Conservation (phyloP, 2,888 invertebrate species). For the Cephus pygmeus region DNA sequence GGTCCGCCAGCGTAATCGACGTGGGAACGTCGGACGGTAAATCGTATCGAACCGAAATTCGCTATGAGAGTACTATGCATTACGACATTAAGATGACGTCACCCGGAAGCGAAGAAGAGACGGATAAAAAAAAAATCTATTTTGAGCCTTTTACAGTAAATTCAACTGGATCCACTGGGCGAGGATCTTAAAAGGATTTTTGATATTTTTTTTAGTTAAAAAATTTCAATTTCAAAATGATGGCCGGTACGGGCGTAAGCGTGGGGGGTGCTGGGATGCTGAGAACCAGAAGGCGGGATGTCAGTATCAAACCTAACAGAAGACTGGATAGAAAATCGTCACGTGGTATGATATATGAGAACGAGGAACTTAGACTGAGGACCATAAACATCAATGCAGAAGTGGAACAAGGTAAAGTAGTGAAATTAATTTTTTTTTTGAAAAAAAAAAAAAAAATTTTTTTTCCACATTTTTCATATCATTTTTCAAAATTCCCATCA, state of each 20-base stretch:
- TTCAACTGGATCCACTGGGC: not conserved
- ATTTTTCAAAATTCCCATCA: not conserved
- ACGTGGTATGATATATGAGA: conserved; percentile 93
- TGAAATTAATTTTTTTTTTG: not conserved
- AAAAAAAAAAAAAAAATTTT: not conserved
- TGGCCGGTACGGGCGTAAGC: conserved; percentile 50
- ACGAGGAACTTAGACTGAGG: conserved; percentile 88
- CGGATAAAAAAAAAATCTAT: not conserved
- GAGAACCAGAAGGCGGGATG: conserved; percentile 86
- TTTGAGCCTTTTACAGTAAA: not conserved
- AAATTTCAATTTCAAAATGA: conserved; percentile 42
- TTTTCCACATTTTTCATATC: not conserved
- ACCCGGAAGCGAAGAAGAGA: not conserved
- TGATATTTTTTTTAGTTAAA: not conserved
- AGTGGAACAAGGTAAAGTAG: conserved; percentile 83
- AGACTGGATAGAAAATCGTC: conserved; percentile 92
- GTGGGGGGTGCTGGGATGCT: conserved; percentile 73
- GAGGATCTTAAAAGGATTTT: not conserved
- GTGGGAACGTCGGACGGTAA: not conserved
- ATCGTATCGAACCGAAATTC: not conserved
- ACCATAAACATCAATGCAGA: conserved; percentile 94
- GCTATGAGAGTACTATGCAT: not conserved
- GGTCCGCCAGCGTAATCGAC: not conserved
- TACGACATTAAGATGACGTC: not conserved
- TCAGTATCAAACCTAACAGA: conserved; percentile 89